Base-by-base conservation (phyloP, 2,888 invertebrate species). In the Ganaspis brasiliensis region DNA sequence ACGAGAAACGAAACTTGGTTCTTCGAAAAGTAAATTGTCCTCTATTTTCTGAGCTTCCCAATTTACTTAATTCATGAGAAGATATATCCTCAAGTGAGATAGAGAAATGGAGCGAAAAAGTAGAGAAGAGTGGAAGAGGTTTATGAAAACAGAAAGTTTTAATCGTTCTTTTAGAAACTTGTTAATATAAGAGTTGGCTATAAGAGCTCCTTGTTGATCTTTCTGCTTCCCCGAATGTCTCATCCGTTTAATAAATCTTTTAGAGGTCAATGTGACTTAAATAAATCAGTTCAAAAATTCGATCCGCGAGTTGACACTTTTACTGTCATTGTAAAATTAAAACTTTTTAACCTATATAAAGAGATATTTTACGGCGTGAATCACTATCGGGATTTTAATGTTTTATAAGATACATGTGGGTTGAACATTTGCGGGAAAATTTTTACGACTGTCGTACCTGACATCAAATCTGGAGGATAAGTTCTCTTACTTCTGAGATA, bases 121-220 rank as follows among this genome's bases (percentile, higher is more conserved):
- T 59, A n/a, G 16, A 9, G 35, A 16, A 16, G 8, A 61, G 19
- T 35, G 21, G 16, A 10, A 10, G 35, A 26, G 16, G 19, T 61
- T 59, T n/a, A 45, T 19, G 31, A 35, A 61, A 61, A 61, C 35
- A 37, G 31, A 35, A 61, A 82, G 73, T 83, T 81, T 80, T 83
- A 84, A 82, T 83, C 76, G 72, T 78, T 76, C 72, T 79, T 79
- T 80, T 80, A 79, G 76, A 75, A 82, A 81, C 76, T 79, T 74
- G 81, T 78, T 83, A 77, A 61, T 10, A 37, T 40, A 5, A 10
- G 5, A 40, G 10, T 40, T 8, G 1, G 2, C 40, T 40, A 40
- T 1, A 40, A 40, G 40, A 40, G 12, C 40, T 5, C 40, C 9
- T 40, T 40, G 40, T 40, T 40, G 40, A 40, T 40, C 40, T 40